Evolutionary conservation across 2,888 invertebrate species (phyloP), one percentile per base, ranked within the genome.

Genomic region (Hemicrepidius hirtus): DNA sequence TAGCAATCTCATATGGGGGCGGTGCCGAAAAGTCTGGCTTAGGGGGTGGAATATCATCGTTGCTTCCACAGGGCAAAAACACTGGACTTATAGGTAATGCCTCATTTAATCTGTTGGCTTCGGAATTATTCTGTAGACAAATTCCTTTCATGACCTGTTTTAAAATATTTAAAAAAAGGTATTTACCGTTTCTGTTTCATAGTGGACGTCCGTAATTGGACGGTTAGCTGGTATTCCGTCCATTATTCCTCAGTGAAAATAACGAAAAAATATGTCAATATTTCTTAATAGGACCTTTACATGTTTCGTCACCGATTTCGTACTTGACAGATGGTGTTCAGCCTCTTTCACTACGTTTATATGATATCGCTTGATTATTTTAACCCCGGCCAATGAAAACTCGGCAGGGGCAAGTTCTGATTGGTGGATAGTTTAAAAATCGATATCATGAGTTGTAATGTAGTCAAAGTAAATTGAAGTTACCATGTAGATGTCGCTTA

Each of bases 21-120:
- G 95, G 96, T 53, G 95, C 95, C 44, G 93, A 93, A 84, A 94
- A 95, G 82, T 95, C 95, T 0, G 92, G 91, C 84, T 93, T 94
- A 0, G 95, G 95, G 5, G 95, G 95, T 53, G 94, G 94, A 81
- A 95, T 91, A 75, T 94, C 93, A 75, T 90, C 90, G 44, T 69
- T 80, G 57, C 84, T 82, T 66, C 82, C 80, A 71, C 84, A 83
- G 16, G 83, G 80, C 50, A 80, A 74, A 55, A 80, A 77, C 12
- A 73, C 50, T 57, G 68, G 65, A 13, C 49, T 63, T 46, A 66
- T 50, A 5, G 32, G 32, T 32, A 32, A 32, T 4, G 69, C 55
- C 37, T 55, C 28, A 37, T 69, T 69, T 24, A 70, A 5, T 59
- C 40, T 49, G 21, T 64, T 57, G 6, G 41, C 59, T 18, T 65